Evolutionary conservation across 2,797 vertebrate species (phyloP).

Genomic region (Argyrosomus regius): DNA sequence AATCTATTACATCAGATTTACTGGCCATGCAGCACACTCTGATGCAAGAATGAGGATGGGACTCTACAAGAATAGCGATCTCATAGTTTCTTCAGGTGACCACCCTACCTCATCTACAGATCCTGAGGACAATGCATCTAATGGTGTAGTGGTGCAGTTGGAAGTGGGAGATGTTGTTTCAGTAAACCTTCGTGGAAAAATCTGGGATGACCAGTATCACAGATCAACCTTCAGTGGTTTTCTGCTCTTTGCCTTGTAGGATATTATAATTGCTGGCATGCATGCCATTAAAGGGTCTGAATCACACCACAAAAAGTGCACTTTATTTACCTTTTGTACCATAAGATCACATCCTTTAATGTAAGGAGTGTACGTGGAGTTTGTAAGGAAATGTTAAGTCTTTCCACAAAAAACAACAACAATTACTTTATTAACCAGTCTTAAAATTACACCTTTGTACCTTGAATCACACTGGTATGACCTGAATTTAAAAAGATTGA

Average conservation of each 20-base stretch:
- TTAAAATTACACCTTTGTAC: neutral
- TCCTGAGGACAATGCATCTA: constrained; percentile 35
- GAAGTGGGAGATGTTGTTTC: constrained; percentile 48
- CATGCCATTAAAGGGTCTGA: neutral
- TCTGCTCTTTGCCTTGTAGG: constrained; percentile 50
- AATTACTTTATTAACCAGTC: no score
- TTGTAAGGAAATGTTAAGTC: no score
- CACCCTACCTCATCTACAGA: fast-evolving
- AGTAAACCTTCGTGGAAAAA: fast-evolving
- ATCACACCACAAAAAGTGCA: neutral
- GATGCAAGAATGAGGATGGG: fast-evolving
- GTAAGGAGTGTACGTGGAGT: no score
- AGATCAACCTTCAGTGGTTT: constrained; percentile 66
- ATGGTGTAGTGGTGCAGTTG: constrained; percentile 44
- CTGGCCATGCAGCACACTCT: neutral
- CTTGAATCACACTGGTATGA: no score
- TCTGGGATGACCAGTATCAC: constrained; percentile 56
- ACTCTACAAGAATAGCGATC: constrained; percentile 24
- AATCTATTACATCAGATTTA: constrained; percentile 57
- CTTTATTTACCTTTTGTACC: neutral
- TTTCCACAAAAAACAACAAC: no score
- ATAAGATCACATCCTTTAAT: neutral
- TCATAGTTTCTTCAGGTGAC: neutral
- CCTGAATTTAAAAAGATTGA: no score
- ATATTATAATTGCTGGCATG: neutral